Percentiles rank a stretch among this genome's conserved stretches.
These are phyloP conservation scores for Acanthococcus lagerstroemiae DNA, from an alignment of 2,888 invertebrate species.

Conservation along the genomic window DNA sequence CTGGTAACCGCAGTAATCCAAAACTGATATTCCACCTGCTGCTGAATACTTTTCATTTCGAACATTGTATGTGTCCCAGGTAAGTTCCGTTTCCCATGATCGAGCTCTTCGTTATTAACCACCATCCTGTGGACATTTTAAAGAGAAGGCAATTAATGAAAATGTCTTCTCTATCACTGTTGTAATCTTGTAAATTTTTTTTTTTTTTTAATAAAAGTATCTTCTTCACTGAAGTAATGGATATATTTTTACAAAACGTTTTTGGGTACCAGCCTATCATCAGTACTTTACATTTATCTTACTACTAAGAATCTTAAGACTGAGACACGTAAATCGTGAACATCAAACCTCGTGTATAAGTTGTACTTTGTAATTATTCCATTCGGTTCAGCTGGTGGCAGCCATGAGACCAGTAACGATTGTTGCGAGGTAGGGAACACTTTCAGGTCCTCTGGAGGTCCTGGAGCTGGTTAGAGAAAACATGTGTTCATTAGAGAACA, in stretches of 20 bases:
- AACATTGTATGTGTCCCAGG: constrained; percentile 54
- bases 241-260: too few species aligned
- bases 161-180: too few species aligned
- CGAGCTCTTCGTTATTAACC: constrained; percentile 57
- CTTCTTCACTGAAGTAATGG: too few species aligned
- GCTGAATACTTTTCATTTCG: constrained; percentile 57
- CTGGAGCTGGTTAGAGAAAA: too few species aligned
- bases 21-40: constrained; percentile 63
- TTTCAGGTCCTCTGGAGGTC: constrained; percentile 67
- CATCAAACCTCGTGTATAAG: constrained; percentile 51
- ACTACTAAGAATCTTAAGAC: too few species aligned
- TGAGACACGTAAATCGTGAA: not conserved
- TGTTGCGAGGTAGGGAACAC: constrained; percentile 64
- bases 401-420: constrained; percentile 67
- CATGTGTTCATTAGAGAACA: not conserved
- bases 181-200: too few species aligned
- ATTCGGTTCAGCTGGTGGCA: constrained; percentile 62
- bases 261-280: too few species aligned
- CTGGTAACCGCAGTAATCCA: constrained; percentile 68
- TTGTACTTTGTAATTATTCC: constrained; percentile 67
- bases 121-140: too few species aligned
- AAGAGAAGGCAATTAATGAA: too few species aligned
- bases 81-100: constrained; percentile 56
- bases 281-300: too few species aligned
- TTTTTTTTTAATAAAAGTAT: too few species aligned